These are phyloP conservation scores for Thamnaconus septentrionalis DNA, from an alignment of 2,113 vertebrate species.

Conservation along the genomic window DNA sequence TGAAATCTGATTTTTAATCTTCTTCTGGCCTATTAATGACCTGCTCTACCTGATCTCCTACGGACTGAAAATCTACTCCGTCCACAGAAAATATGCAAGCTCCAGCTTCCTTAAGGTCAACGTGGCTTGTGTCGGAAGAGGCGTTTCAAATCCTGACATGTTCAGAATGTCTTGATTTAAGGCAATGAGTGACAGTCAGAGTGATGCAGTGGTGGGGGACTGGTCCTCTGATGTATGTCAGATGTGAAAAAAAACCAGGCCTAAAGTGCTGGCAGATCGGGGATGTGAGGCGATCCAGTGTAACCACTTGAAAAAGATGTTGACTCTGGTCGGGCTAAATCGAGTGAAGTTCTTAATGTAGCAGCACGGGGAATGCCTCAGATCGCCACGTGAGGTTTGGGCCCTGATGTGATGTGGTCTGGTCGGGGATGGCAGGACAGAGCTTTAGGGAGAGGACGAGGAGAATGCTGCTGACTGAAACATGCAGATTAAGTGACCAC, in stretches of 20 bases:
- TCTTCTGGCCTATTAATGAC: too few relatives aligned
- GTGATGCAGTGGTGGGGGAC: slow-evolving; percentile 30
- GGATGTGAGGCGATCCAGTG: slow-evolving; percentile 36
- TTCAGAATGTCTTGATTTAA: slow-evolving; percentile 15
- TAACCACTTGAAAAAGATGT: slow-evolving; percentile 56
- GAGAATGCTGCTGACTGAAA: slow-evolving; percentile 63
- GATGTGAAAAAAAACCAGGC: slow-evolving; percentile 32
- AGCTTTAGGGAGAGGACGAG: slow-evolving; percentile 33
- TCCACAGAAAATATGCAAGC: too few relatives aligned
- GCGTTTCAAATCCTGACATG: too few relatives aligned
- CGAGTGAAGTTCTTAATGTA: slow-evolving; percentile 57
- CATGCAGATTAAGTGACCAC: slow-evolving; percentile 77
- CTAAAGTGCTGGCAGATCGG: slow-evolving; percentile 34
- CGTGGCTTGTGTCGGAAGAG: too few relatives aligned
- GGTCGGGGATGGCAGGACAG: slow-evolving; percentile 42
- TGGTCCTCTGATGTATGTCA: slow-evolving; percentile 24
- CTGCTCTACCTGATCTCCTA: too few relatives aligned
- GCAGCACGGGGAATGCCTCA: slow-evolving; percentile 60
- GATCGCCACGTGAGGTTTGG: slow-evolving; percentile 66
- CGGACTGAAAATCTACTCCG: too few relatives aligned
- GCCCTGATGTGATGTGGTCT: slow-evolving; percentile 65
- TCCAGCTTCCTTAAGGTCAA: too few relatives aligned
- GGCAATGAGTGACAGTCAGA: slow-evolving; percentile 25
- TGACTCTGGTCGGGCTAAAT: slow-evolving; percentile 61
- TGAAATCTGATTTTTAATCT: too few relatives aligned